Base-by-base conservation (phyloP, 2,113 vertebrate species). In the Pollachius pollachius region DNA sequence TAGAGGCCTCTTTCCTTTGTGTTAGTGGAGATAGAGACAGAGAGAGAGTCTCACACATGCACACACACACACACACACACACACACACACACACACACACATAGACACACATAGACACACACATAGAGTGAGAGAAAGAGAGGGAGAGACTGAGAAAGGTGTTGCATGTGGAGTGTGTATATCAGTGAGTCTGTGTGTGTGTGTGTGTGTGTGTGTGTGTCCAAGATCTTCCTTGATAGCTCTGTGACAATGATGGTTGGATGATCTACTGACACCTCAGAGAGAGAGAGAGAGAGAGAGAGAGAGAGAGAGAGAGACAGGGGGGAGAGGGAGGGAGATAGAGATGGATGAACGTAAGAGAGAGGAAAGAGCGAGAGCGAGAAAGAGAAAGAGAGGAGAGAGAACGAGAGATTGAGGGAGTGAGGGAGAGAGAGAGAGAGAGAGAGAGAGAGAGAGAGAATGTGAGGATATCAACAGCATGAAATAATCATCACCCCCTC, bases 191-290 rank as follows among this genome's bases (percentile, higher is more conserved):
- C n/a, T 37, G 34, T 37, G 34, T n/a, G 54, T 57, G 17, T 57
- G 54, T 57, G 17, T 57, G 54, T 57, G 54, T 57, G 54, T 57
- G 54, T 57, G 18, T 13, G 59, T 61, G 5, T 23, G 3, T 16
- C 12, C 52, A 16, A 19, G 19, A 25, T 62, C 52, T 52, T 64
- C 61, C 52, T n/a, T 34, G 41, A 57, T 52, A 56, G 34, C 72
- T 19, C 59, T 18, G 54, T 73, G 65, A 77, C 79, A 71, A 25
- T 66, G 27, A 70, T 63, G 56, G 37, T 64, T 34, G 62, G 73
- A 64, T 67, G 65, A 54, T 73, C 71, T 61, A 62, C 68, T 66
- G 65, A 71, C 69, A 75, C 65, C 62, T 68, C 18, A 69, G 34
- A 65, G 67, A 64, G 16, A 21, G 16, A 60, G 64, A 71, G 75